Base-by-base conservation (phyloP, 2,113 vertebrate species). In the Marmota monax region DNA sequence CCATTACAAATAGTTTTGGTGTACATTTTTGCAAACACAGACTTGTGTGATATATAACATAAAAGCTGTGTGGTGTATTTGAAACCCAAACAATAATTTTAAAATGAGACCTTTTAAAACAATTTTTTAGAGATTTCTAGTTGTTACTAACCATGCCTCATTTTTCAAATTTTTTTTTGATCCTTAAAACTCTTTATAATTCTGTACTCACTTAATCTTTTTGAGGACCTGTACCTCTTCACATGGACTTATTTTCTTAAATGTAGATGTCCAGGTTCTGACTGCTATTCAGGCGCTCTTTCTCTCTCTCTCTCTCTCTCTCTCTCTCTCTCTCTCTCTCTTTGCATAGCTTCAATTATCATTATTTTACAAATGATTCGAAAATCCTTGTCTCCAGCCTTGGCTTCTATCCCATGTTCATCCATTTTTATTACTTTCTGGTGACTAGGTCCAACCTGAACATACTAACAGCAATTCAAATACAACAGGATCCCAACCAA, bases 121-220 rank as follows among this genome's bases (percentile, higher is more conserved):
- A 20, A 74, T n/a, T 27, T 82, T 61, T 56, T 86, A 42, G 42
- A 87, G 53, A 34, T 70, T 82, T 82, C 77, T 58, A 32, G 39
- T 80, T 88, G 22, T 20, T 80, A 32, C 34, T 73, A 53, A 63
- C 56, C 13, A 14, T 39, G 18, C 39, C 22, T 11, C 34, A 51
- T 67, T 90, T 90, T 27, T 70, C 32, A 82, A 82, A 94, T 13
- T n/a, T 74, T 87, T 87, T 53, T 82, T 84, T 87, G 14, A 58
- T 53, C 63, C 18, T 61, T 25, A 7, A 53, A 78, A 39, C 27
- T 39, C 18, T 37, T 88, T 37, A 51, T 6, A 39, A 27, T n/a
- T 39, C 42, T 51, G 27, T 58, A 51, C 51, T 61, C n/a, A 53
- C n/a, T 29, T 65, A 25, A 83, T 48, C 25, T 87, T 83, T 89